phyloP scores from a whole-genome alignment of 2,113 vertebrate species.

The Psephotus haematonotus region DNA sequence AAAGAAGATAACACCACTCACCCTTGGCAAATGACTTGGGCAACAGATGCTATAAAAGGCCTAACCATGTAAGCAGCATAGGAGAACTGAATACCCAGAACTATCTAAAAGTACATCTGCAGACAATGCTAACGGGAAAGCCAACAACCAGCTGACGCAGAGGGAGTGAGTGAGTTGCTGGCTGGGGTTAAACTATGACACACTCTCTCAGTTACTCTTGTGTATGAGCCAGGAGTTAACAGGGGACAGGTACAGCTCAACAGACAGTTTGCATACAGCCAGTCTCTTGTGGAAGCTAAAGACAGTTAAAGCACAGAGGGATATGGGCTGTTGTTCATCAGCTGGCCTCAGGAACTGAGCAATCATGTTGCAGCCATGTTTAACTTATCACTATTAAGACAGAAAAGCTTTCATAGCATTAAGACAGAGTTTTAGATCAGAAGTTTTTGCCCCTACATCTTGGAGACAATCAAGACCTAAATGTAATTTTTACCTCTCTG shows the following conservation, averaged over 20 bases:
- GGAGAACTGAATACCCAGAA: background rate
- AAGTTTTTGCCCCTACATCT: background rate
- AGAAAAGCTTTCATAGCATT: background rate
- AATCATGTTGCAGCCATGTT: background rate
- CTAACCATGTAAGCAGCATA: background rate
- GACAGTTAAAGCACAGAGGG: background rate
- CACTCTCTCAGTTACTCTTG: background rate
- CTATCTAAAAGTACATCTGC: background rate
- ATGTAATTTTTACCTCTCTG: slow-evolving; percentile 45
- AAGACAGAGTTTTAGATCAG: background rate
- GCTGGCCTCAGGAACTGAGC: background rate
- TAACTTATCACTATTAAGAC: background rate
- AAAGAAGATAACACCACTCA: background rate
- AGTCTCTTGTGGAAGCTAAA: background rate
- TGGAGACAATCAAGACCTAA: slow-evolving; percentile 9
- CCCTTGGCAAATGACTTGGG: background rate
- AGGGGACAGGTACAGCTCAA: background rate
- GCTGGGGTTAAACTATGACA: background rate
- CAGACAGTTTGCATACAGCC: background rate
- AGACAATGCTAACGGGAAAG: background rate
- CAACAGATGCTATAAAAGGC: background rate
- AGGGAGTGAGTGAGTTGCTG: background rate
- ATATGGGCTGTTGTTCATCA: background rate
- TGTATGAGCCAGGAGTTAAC: background rate
- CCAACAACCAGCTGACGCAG: background rate